Evolutionary conservation across 2,113 vertebrate species (phyloP), one percentile per base, ranked within the genome.

Genomic region (Pseudorhombus dupliciocellatus): DNA sequence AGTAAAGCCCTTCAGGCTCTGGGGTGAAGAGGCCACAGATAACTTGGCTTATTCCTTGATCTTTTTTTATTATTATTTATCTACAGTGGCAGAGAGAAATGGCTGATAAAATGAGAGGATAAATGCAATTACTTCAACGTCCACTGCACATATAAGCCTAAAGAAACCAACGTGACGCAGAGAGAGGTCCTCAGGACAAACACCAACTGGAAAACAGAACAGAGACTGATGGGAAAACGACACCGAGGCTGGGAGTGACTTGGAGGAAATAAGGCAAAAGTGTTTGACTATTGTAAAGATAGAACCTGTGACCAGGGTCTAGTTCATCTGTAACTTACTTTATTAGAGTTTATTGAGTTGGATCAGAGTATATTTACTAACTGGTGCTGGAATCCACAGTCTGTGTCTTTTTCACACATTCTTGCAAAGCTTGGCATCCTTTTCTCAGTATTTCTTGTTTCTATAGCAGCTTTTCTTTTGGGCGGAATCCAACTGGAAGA

Each of bases 21-120:
- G 7, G 42, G 52, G 37, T 53, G 0, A 55, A 57, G 46, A 52
- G 24, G 53, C 37, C 65, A 71, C 18, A 51, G 31, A 56, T 60
- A 76, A 34, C 22, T 62, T 59, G 40, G 18, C 15, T 60, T 42
- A 28, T 59, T 61, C 72, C 26, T 53, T n/a, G 24, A 4, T 15
- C 4, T 70, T 55, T 54, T 25, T 66, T 62, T 51, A 52, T 58
- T 34, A 3, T 58, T 30, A 16, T 77, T 55, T 31, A 40, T 81
- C 63, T 59, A 66, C 42, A 53, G 50, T 63, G 16, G 75, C 70
- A 31, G 37, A 81, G 77, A 72, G 3, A 70, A 80, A 80, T 5
- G n/a, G 25, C 9, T n/a, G 44, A 28, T 20, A 52, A 52, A 58
- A 31, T 5, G 11, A 25, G 6, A 6, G 34, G 42, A 62, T 18